phyloP scores from a whole-genome alignment of 2,888 invertebrate genomes.

The Caenorhabditis sp. region DNA sequence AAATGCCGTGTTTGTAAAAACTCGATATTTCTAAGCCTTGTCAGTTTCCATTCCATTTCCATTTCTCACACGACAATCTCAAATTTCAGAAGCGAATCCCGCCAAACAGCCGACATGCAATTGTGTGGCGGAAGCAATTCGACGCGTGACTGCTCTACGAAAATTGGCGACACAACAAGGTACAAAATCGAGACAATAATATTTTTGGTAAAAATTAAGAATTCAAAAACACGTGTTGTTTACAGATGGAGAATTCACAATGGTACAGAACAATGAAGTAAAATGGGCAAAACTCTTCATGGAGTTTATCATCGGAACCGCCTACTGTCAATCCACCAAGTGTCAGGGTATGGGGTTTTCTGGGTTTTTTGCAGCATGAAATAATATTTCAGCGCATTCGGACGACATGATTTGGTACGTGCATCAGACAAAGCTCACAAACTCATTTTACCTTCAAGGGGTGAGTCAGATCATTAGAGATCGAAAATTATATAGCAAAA shows the following conservation, averaged over 20 bases:
- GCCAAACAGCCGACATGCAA: slow-evolving; percentile 58
- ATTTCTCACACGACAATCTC: slow-evolving; percentile 5
- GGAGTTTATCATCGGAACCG: slow-evolving; percentile 76
- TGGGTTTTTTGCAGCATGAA: not conserved
- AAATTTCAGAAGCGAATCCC: slow-evolving; percentile 48
- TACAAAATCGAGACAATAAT: too few relatives aligned
- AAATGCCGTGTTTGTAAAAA: too few relatives aligned
- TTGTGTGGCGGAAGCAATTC: slow-evolving; percentile 70
- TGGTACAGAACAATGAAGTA: slow-evolving; percentile 73
- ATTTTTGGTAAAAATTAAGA: too few relatives aligned
- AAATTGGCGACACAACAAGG: slow-evolving; percentile 60
- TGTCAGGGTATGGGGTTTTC: slow-evolving; percentile 59
- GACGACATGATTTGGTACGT: slow-evolving; percentile 84
- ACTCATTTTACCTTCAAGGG: slow-evolving; percentile 63
- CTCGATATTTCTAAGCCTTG: too few relatives aligned
- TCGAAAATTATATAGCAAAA: not conserved
- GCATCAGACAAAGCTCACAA: slow-evolving; percentile 67
- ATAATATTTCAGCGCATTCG: slow-evolving; percentile 71
- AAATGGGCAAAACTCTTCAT: slow-evolving; percentile 78
- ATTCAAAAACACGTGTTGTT: not conserved
- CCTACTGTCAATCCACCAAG: slow-evolving; percentile 67
- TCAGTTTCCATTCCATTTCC: slow-evolving; percentile 14
- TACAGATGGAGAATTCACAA: slow-evolving; percentile 69
- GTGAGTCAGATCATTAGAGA: slow-evolving; percentile 18
- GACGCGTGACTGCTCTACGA: slow-evolving; percentile 66